These are phyloP conservation scores for Ovis aries DNA, from an alignment of 2,113 vertebrate genomes.

Conservation along the genomic window DNA sequence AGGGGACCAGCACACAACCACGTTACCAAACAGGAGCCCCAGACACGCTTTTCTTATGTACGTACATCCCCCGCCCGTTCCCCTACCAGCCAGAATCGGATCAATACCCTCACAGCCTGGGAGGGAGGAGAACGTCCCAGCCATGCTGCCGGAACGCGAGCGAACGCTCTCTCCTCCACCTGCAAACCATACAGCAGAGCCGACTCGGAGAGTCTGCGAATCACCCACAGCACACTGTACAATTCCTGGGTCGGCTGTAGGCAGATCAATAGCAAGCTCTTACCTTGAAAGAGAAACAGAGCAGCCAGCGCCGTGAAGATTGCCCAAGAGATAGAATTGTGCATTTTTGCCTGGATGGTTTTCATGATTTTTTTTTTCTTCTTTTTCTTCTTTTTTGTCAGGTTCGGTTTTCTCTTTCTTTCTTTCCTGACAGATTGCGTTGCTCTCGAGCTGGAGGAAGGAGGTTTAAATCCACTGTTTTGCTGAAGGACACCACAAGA, in stretches of 20 bases:
- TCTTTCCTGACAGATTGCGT: slow-evolving; percentile 56
- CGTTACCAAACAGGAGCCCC: slow-evolving; percentile 7
- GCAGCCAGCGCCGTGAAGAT: slow-evolving; percentile 81
- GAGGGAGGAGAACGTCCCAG: slow-evolving; percentile 62
- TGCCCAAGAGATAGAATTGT: slow-evolving; percentile 79
- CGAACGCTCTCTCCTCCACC: slow-evolving; percentile 35
- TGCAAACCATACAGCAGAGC: slow-evolving; percentile 54
- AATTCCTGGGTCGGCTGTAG: slow-evolving; percentile 25
- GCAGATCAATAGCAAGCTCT: slow-evolving; percentile 58
- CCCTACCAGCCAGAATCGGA: slow-evolving; percentile 52
- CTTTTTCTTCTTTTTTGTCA: slow-evolving; percentile 70
- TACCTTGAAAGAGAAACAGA: slow-evolving; percentile 84
- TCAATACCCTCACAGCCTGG: slow-evolving; percentile 63
- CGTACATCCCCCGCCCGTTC: slow-evolving; percentile 1
- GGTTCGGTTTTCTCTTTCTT: slow-evolving; percentile 39
- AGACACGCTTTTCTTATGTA: slow-evolving; percentile 57
- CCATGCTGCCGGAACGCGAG: slow-evolving; percentile 49
- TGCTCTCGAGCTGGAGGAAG: slow-evolving; percentile 56
- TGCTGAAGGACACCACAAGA: slow-evolving; percentile 69
- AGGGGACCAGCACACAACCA: not conserved
- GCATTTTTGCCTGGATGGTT: slow-evolving; percentile 79
- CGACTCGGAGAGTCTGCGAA: slow-evolving; percentile 36
- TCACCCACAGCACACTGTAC: slow-evolving; percentile 4
- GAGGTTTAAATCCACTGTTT: slow-evolving; percentile 81
- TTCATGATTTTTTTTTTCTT: slow-evolving; percentile 62